These are phyloP conservation scores for Myocastor coypus DNA, from an alignment of 2,113 vertebrate species.

Conservation along the genomic window DNA sequence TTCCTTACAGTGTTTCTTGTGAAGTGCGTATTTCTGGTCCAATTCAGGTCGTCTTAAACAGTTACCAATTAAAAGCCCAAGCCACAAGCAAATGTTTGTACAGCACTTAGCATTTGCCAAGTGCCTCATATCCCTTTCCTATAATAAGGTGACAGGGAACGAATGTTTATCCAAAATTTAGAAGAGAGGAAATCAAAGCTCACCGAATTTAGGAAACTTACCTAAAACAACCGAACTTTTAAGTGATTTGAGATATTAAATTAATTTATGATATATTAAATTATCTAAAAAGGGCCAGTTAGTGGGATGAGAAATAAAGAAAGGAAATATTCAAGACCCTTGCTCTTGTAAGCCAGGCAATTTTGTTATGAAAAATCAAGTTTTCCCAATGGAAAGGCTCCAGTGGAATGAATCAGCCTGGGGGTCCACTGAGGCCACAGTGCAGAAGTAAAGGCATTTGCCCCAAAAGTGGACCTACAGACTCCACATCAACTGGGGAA, in stretches of 20 bases:
- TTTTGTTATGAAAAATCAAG: slow-evolving; percentile 5
- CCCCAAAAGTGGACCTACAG: background rate
- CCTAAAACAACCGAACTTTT: background rate
- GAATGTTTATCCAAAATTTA: background rate
- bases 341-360: background rate
- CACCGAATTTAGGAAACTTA: background rate
- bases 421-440: background rate
- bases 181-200: background rate
- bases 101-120: background rate
- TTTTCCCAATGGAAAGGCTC: background rate
- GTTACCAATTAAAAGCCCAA: background rate
- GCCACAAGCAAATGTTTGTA: background rate
- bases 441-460: background rate
- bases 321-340: background rate
- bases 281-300: background rate
- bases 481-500: background rate
- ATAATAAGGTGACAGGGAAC: background rate
- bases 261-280: background rate
- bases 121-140: background rate
- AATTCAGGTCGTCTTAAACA: background rate
- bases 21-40: background rate
- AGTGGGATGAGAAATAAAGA: background rate
- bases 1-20: background rate
- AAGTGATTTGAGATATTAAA: background rate
- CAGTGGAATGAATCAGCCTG: background rate